phyloP scores from a whole-genome alignment of 2,113 vertebrate species.

The Dolichallabes microphthalmus region DNA sequence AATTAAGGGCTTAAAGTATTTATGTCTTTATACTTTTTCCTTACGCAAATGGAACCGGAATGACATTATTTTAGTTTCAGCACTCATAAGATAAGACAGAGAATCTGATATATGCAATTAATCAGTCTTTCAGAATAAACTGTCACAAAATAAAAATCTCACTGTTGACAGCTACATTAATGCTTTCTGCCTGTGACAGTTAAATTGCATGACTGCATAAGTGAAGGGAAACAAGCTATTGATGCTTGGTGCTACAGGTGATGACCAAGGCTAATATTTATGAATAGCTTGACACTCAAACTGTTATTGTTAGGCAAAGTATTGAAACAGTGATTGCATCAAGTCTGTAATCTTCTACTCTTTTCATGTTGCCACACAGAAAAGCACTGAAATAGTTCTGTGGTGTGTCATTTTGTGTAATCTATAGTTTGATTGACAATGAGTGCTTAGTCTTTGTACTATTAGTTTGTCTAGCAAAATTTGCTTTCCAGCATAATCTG shows the following conservation, averaged over 20 bases:
- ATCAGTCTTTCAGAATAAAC: conserved; percentile 6
- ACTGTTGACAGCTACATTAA: background rate
- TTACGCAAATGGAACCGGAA: background rate
- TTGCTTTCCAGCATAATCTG: background rate
- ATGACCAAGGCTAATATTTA: background rate
- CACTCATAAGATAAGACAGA: background rate
- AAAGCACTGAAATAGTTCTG: background rate
- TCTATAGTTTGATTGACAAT: background rate
- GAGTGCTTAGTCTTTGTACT: background rate
- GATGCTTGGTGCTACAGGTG: background rate
- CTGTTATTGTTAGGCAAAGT: background rate
- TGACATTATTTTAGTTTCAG: background rate
- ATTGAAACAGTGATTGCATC: background rate
- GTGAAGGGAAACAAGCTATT: background rate
- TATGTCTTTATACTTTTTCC: background rate
- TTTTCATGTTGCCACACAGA: background rate
- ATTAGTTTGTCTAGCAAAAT: background rate
- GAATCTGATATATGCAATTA: background rate
- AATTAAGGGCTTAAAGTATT: background rate
- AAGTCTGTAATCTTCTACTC: background rate
- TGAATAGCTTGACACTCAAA: background rate
- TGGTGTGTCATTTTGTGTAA: background rate
- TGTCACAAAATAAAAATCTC: background rate
- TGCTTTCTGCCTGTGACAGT: background rate
- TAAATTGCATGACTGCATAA: conserved; percentile 1